Evolutionary conservation across 2,888 invertebrate species (phyloP), one percentile per base, ranked within the genome.

Genomic region (Caenorhabditis drosophilae): DNA sequence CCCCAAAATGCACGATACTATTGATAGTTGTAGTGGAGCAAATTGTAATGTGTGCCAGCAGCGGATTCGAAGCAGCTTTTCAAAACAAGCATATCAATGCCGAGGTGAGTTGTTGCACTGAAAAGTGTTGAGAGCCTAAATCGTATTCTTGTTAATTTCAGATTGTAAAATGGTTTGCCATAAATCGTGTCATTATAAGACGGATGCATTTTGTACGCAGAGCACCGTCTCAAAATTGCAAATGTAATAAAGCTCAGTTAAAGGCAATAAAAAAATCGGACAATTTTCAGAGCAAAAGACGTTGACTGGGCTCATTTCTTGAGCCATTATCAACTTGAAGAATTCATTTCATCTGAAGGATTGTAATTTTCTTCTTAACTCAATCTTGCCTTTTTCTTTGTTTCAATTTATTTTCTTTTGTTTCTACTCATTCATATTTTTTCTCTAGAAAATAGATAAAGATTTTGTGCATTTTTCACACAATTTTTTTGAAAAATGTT

Each of bases 71-170:
- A 61, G 76, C 35, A 80, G 79, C 41, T 82, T 83, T 63, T 76
- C 78, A 3, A 83, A 79, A 49, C 83, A 84, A 57, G 83, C 81
- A 31, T 83, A 84, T 58, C 83, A 84, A 58, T 83, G 83, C 54
- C 60, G 83, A 76, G 83, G 83, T 83, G 20, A 44, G 58, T 26
- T 26, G n/a, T n/a, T n/a, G n/a, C n/a, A 11, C 53, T 25, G 26
- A 20, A 2, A 12, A n/a, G 16, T 15, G 6, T 31, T 31, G 31
- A 31, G 31, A 31, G 6, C 12, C 12, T 31, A 9, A 9, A 31
- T 31, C 31, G 12, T 31, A n/a, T n/a, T n/a, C n/a, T n/a, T n/a
- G n/a, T 40, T 20, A 20, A 12, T 53, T 76, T 44, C 53, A 82
- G 83, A 83, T 54, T 83, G 83, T 61, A 79, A 80, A 47, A 55